Evolutionary conservation across 2,113 vertebrate species (phyloP).

Genomic region (Corythoichthys haematopterus): DNA sequence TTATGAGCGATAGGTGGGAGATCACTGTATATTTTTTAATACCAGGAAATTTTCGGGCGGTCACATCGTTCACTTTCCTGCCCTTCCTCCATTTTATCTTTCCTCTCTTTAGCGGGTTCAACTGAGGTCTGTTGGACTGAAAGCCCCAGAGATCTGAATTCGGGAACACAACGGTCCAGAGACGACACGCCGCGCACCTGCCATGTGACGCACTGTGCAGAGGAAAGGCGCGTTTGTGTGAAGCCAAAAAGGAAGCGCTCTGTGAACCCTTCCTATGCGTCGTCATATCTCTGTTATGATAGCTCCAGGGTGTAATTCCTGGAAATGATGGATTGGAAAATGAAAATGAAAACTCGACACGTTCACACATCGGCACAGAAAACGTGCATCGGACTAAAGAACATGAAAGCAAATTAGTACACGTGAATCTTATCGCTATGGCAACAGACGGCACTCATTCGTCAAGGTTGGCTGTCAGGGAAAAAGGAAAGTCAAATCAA

Average conservation of each 20-base stretch:
- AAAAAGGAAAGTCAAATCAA: conserved; percentile 16
- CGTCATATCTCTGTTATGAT: conserved; percentile 56
- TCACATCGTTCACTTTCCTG: conserved; percentile 5
- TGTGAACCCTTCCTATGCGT: conserved; percentile 51
- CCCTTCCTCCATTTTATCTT: conserved; percentile 14
- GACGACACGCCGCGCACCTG: conserved; percentile 3
- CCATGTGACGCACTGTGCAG: conserved; percentile 22
- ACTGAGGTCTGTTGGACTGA: conserved; percentile 8
- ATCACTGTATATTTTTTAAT: no score
- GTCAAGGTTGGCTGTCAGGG: conserved; percentile 30
- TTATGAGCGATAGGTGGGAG: no score
- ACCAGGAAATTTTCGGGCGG: no score
- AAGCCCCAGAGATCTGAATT: conserved; percentile 20
- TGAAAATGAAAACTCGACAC: conserved; percentile 29
- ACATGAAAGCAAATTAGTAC: conserved; percentile 18
- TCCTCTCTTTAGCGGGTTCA: neutral
- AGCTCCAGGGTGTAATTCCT: conserved; percentile 49
- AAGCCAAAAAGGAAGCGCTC: conserved; percentile 61
- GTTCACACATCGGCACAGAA: neutral
- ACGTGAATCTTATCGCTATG: conserved; percentile 42
- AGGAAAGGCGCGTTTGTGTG: conserved; percentile 58
- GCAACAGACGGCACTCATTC: conserved; percentile 52
- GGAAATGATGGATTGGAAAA: conserved; percentile 49
- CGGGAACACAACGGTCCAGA: neutral
- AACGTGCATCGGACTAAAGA: conserved; percentile 12